A percentile compares a stretch with the other conserved stretches of the same genome.
These are phyloP conservation scores for Pseudanteris insignis DNA, from an alignment of 2,888 invertebrate species.

Conservation along the genomic window DNA sequence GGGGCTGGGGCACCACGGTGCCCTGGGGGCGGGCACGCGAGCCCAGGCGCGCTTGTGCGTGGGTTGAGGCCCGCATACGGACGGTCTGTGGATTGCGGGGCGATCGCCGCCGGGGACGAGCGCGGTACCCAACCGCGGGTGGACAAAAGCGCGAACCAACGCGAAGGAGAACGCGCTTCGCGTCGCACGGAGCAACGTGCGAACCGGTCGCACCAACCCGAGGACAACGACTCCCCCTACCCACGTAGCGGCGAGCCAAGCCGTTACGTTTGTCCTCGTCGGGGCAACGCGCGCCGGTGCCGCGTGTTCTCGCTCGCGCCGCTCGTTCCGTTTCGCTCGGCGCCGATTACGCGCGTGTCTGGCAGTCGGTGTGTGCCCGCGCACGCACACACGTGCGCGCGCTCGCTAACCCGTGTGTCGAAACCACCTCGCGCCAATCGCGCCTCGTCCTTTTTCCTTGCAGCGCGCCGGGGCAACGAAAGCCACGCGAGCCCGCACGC, in stretches of 20 bases:
- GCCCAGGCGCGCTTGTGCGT: too few species aligned
- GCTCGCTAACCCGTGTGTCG: constrained; percentile 19
- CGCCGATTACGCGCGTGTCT: constrained; percentile 35
- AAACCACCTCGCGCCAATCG: constrained; percentile 20
- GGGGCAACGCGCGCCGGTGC: neutral
- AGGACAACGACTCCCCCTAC: constrained; percentile 16
- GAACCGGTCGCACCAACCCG: constrained; percentile 2
- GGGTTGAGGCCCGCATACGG: too few species aligned
- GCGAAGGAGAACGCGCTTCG: constrained; percentile 1
- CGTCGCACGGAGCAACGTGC: too few species aligned
- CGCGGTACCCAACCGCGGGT: too few species aligned
- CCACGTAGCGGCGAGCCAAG: neutral
- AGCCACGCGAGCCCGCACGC: neutral
- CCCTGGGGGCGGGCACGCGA: too few species aligned
- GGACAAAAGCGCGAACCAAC: constrained; percentile 3
- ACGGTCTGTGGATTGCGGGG: too few species aligned
- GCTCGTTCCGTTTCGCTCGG: constrained; percentile 22
- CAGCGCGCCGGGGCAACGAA: neutral
- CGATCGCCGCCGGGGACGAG: too few species aligned
- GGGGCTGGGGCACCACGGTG: too few species aligned
- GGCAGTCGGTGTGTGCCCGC: constrained; percentile 4
- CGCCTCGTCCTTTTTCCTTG: constrained; percentile 24
- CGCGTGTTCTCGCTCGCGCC: neutral
- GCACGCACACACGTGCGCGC: constrained; percentile 3
- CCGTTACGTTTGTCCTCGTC: neutral